These are phyloP conservation scores for Cyrtonyx montezumae DNA, from an alignment of 2,113 vertebrate genomes.

Conservation along the genomic window DNA sequence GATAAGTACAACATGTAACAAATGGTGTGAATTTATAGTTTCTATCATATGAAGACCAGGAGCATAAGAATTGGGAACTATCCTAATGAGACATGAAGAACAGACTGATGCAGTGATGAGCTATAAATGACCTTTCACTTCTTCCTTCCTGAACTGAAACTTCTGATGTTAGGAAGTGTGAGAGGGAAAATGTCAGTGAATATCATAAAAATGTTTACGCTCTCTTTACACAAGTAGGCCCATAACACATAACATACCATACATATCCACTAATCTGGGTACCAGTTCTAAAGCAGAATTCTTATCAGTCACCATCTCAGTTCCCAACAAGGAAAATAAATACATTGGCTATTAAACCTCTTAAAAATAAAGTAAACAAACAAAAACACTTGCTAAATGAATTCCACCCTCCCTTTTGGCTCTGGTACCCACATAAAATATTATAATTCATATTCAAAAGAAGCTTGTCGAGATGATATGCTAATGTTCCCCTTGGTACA, in stretches of 20 bases:
- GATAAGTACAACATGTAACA: not conserved
- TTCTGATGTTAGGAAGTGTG: not conserved
- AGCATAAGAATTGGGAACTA: not conserved
- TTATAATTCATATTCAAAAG: not conserved
- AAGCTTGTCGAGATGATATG: not conserved
- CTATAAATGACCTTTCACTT: not conserved
- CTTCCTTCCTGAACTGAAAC: not conserved
- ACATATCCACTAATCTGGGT: conserved; percentile 1
- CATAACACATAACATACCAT: not conserved
- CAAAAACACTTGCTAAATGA: not conserved
- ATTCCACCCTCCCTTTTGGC: not conserved
- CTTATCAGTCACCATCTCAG: conserved; percentile 43
- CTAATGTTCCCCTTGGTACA: not conserved
- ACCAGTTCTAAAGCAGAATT: conserved; percentile 57
- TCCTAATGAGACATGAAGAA: not conserved
- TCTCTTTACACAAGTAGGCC: not conserved
- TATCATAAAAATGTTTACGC: not conserved
- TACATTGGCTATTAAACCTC: conserved; percentile 45
- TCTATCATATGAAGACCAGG: not conserved
- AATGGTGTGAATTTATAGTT: not conserved
- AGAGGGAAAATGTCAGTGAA: not conserved
- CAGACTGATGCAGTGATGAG: not conserved
- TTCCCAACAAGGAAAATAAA: conserved; percentile 43
- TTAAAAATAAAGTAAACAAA: not conserved
- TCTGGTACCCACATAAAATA: not conserved